These are phyloP conservation scores for Metridium senile DNA, from an alignment of 92 coral and sea anemone genomes.

Conservation along the genomic window DNA sequence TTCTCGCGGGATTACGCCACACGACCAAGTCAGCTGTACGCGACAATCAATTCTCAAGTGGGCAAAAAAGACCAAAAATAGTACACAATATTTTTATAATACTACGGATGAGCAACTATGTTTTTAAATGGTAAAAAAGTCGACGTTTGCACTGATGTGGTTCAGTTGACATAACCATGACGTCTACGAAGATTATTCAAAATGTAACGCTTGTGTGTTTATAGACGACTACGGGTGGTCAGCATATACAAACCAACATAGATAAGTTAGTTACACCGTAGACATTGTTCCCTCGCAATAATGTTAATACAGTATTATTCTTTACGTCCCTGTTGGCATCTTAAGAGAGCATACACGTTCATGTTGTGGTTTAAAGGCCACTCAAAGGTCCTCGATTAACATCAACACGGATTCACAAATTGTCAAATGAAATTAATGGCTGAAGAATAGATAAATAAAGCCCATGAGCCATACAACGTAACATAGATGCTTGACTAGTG, in stretches of 20 bases:
- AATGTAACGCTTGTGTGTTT: neutral
- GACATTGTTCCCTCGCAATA: neutral
- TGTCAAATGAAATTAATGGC: no score
- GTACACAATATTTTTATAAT: no score
- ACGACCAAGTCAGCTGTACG: neutral
- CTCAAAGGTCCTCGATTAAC: no score
- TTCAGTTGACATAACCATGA: neutral
- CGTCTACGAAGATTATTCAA: neutral
- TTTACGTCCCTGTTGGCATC: no score
- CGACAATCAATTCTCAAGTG: neutral
- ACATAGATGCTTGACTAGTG: neutral
- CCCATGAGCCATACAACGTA: neutral
- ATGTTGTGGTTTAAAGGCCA: neutral
- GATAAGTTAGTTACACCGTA: neutral
- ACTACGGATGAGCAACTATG: no score
- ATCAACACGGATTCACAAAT: no score
- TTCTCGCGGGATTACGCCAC: constrained; percentile 23
- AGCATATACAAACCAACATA: neutral
- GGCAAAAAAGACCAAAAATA: no score
- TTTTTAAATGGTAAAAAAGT: neutral
- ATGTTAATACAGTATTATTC: no score
- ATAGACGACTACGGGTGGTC: neutral
- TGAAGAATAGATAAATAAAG: neutral
- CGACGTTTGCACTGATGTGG: neutral
- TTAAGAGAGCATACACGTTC: no score